Percentiles rank a stretch among this genome's conserved stretches.
Evolutionary conservation across 1,140 invertebrate genomes (phyloP).

Genomic region (Drosophila sechellia): DNA sequence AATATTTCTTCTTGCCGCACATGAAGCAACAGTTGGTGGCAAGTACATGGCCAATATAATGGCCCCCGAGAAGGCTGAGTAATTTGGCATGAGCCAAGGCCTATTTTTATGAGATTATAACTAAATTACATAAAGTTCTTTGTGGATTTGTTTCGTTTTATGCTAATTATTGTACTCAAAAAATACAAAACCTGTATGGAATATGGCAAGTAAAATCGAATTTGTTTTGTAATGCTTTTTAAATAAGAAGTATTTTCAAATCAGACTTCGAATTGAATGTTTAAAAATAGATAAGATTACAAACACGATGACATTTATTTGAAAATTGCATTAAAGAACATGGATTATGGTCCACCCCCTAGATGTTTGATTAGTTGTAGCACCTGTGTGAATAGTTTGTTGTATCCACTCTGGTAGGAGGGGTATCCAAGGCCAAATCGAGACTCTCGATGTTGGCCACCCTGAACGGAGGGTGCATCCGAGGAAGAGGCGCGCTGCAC

Average conservation of each 20-base stretch:
- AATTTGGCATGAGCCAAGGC: too few relatives aligned
- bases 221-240: too few relatives aligned
- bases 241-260: too few relatives aligned
- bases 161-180: too few relatives aligned
- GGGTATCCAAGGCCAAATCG: slow-evolving; percentile 88
- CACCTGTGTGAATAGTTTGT: slow-evolving; percentile 95
- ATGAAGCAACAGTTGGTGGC: slow-evolving; percentile 35
- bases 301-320: too few relatives aligned
- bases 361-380: not conserved
- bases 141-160: too few relatives aligned
- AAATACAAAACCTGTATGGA: too few relatives aligned
- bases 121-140: too few relatives aligned
- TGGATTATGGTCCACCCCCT: not conserved
- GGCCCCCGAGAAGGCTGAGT: slow-evolving; percentile 4
- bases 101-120: too few relatives aligned
- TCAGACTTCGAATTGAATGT: too few relatives aligned
- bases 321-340: not conserved
- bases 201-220: too few relatives aligned
- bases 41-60: slow-evolving; percentile 2
- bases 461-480: slow-evolving; percentile 84
- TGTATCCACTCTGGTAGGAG: slow-evolving; percentile 92
- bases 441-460: slow-evolving; percentile 83
- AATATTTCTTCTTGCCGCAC: slow-evolving; percentile 26
- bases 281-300: too few relatives aligned
- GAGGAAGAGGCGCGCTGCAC: slow-evolving; percentile 84